Percentiles rank a stretch among this genome's conserved stretches.
phyloP scores from a whole-genome alignment of 2,113 vertebrate genomes.

The cat (Felis catus) region F.catus_Fca126_mat1.0 CM031420.1:81662501-81663000 shows the following conservation, averaged over 20 bases:
- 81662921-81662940: too few species aligned
- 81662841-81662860: not conserved
- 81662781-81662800: not conserved
- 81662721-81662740: not conserved
- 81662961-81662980: too few species aligned
- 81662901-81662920: too few species aligned
- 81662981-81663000: too few species aligned
- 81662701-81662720: not conserved
- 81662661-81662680: not conserved
- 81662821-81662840: not conserved
- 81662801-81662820: not conserved
- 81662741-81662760: not conserved
- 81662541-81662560: not conserved
- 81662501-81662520: not conserved
- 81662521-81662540: not conserved
- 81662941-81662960: too few species aligned
- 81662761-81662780: not conserved
- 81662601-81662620: not conserved
- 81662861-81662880: too few species aligned
- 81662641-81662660: not conserved
- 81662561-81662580: conserved; percentile 33
- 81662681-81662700: not conserved
- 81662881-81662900: too few species aligned
- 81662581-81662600: not conserved
- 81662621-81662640: not conserved